Base-by-base conservation (phyloP, 1,140 invertebrate species). In the Drosophila takahashii region DNA sequence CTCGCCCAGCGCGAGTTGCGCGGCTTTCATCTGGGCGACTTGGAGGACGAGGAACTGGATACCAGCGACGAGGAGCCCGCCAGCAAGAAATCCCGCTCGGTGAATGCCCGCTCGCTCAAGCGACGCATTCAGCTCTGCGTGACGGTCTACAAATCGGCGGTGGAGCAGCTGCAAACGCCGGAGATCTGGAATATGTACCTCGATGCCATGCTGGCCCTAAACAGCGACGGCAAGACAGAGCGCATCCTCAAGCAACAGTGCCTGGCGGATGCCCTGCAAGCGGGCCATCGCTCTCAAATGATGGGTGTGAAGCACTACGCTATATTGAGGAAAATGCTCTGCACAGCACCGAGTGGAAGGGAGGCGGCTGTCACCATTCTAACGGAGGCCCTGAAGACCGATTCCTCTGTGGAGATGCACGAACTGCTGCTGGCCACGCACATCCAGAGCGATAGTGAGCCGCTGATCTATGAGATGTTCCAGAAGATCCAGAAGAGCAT, bases 1-100 rank as follows among this genome's bases (percentile, higher is more conserved):
- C 47, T 92, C 13, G 91, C 91, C 0, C 91, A 92, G 37, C 77
- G 91, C 0, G 91, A 92, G 47, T 53, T 92, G 16, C 77, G 77
- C 18, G 91, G 91, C 15, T 80, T 59, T 13, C 78, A 79, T 44
- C 44, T 92, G 16, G 74, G 62, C 6, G 89, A 92, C 56, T 59
- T 90, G 26, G 50, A 66, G 26, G 57, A 91, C 5, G 57, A 69
- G 1, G 75, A 64, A 1, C 32, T 22, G 22, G 52, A 67, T 1
- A 60, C 71, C 26, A 51, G 15, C 50, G 39, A 39, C 2, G 48
- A 75, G 8, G 52, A 77, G 39, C 84, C 74, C 0, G 39, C 45
- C 2, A 45, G 41, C 18, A 89, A 89, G 36, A 79, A 73, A 16
- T 29, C 72, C 1, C 53, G 59, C 0, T 16, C 76, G 4, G 18